Evolutionary conservation across 2,113 vertebrate species (phyloP), one percentile per base, ranked within the genome.

Genomic region (Arvicanthis niloticus): DNA sequence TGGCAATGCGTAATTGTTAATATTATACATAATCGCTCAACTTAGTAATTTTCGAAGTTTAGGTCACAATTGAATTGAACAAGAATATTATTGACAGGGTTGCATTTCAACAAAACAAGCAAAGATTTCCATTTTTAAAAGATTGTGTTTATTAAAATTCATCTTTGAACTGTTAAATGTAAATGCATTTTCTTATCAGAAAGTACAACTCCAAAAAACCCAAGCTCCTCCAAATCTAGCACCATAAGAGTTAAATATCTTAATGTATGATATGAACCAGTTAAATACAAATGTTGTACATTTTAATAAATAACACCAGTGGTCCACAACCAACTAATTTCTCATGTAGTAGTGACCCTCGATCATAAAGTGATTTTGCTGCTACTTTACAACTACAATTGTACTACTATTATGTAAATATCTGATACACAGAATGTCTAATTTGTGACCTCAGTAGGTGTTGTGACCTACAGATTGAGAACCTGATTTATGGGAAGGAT

Each of bases 1-100:
- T 31, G 90, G 21, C 77, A 87, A 60, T 22, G 76, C 40, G 94
- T 94, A 97, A 97, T 89, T 95, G 68, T 84, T 96, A 91, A 85
- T 88, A 92, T 91, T 73, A 91, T 67, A 90, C 42, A 51, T 81
- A 88, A 81, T 86, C 21, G 87, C 77, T 16, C 21, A 95, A 51
- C 15, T 75, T 89, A 75, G 48, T 91, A 58, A 91, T 89, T 93
- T 93, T 96, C 40, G 89, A 92, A 91, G 48, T 72, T 78, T 53
- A 17, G 51, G 4, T 78, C 68, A 93, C 10, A 58, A 65, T 93
- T 87, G 92, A 91, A 94, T 58, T 86, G 26, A 48, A 56, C 3
- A 91, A 87, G n/a, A 77, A 89, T 40, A 96, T 17, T 42, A 42
- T 62, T 16, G 21, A 58, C 53, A 26, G 1, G 19, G n/a, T 82